A percentile compares a stretch with the other conserved stretches of the same genome.
phyloP scores from a whole-genome alignment of 37 sponge, comb jelly and placozoan genomes.

The Halichondria panicea region DNA sequence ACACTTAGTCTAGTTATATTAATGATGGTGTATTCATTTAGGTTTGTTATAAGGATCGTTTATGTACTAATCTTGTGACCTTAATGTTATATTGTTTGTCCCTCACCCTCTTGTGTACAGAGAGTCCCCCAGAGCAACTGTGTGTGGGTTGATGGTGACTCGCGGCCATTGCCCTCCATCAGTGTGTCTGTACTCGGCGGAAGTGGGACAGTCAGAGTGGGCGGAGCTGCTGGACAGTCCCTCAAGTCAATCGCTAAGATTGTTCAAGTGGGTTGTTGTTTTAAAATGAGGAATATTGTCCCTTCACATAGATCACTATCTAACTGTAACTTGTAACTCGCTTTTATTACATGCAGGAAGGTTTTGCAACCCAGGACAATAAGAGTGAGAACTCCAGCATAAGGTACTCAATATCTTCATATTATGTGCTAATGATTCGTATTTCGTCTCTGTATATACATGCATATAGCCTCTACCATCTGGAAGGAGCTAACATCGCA shows the following conservation, averaged over 20 bases:
- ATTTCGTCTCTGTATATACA: not conserved
- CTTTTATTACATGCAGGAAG: too few species aligned
- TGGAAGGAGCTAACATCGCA: slow-evolving; percentile 71
- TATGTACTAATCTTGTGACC: not conserved
- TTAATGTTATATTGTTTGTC: too few species aligned
- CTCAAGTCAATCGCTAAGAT: too few species aligned
- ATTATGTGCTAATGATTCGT: not conserved
- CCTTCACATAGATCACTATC: too few species aligned
- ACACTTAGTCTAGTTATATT: not conserved
- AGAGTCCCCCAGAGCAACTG: slow-evolving; percentile 74
- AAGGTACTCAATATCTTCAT: too few species aligned
- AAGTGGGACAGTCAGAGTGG: slow-evolving; percentile 65
- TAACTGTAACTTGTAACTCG: too few species aligned
- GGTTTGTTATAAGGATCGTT: too few species aligned
- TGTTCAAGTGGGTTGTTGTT: too few species aligned
- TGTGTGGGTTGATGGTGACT: slow-evolving; percentile 42
- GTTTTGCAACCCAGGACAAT: too few species aligned
- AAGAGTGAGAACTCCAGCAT: too few species aligned
- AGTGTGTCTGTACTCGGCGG: slow-evolving; percentile 84
- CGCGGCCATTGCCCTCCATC: slow-evolving; percentile 33
- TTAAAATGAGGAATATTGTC: too few species aligned
- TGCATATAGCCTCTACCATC: slow-evolving; percentile 81
- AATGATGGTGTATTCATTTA: not conserved
- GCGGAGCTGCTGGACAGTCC: too few species aligned
- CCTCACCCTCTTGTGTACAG: slow-evolving; percentile 10